Evolutionary conservation across 2,888 invertebrate genomes (phyloP).

Genomic region (Sthenelais limicola): DNA sequence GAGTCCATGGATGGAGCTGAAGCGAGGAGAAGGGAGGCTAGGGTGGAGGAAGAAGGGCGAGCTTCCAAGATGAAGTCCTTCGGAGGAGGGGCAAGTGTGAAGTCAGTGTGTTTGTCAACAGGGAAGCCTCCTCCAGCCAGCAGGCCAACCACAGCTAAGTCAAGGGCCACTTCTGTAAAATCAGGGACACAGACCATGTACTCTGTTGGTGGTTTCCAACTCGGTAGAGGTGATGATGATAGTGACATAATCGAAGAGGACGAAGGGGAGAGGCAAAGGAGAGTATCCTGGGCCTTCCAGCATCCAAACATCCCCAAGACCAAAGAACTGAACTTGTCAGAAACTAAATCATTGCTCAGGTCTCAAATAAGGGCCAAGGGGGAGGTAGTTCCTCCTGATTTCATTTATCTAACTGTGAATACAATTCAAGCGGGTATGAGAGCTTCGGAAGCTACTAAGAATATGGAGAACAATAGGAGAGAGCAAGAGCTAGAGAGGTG

Average conservation of each 20-base stretch:
- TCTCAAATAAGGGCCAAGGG: constrained; percentile 68
- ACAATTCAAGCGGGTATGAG: constrained; percentile 62
- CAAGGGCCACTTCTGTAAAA: constrained; percentile 28
- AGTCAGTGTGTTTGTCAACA: constrained; percentile 26
- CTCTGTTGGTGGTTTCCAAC: constrained; percentile 38
- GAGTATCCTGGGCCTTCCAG: constrained; percentile 71
- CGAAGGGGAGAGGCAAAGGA: constrained; percentile 52
- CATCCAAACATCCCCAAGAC: constrained; percentile 59
- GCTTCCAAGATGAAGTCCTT: constrained; percentile 6
- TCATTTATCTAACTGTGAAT: constrained; percentile 69
- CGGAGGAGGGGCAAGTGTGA: constrained; percentile 28
- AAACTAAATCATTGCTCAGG: constrained; percentile 67
- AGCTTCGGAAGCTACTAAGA: constrained; percentile 57
- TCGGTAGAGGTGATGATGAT: constrained; percentile 24
- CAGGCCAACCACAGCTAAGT: constrained; percentile 38
- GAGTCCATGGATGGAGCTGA: not conserved
- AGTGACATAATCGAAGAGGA: constrained; percentile 35
- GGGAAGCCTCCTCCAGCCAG: constrained; percentile 49
- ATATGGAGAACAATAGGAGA: constrained; percentile 57
- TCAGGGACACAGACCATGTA: constrained; percentile 22
- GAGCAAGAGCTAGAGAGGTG: constrained; percentile 39
- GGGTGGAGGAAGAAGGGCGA: not conserved
- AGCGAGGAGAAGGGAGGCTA: not conserved
- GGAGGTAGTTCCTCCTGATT: constrained; percentile 67
- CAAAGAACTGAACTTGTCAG: constrained; percentile 62